Percentiles rank a stretch among this genome's conserved stretches.
phyloP scores from a whole-genome alignment of 2,888 invertebrate genomes.

The Tipula unca region DNA sequence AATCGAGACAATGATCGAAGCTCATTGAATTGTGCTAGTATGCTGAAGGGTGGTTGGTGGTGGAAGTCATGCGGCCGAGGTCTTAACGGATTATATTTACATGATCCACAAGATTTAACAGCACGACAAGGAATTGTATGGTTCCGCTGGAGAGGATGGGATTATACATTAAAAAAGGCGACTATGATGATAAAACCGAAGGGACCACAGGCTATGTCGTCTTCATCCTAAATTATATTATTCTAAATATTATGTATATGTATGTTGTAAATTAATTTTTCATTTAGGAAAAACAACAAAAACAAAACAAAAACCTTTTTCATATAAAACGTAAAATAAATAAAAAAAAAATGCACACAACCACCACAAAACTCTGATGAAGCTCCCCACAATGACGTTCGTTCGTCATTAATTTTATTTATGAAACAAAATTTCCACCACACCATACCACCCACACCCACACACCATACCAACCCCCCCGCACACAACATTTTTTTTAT shows the following conservation, averaged over 20 bases:
- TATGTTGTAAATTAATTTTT: neutral
- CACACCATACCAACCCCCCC: neutral
- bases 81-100: conserved; percentile 78
- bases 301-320: neutral
- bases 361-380: neutral
- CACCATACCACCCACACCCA: neutral
- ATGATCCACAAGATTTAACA: conserved; percentile 82
- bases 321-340: neutral
- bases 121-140: conserved; percentile 89
- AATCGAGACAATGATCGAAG: conserved; percentile 89
- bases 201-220: conserved; percentile 32
- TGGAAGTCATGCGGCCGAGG: conserved; percentile 91
- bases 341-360: neutral
- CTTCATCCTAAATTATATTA: conserved; percentile 19
- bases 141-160: conserved; percentile 95
- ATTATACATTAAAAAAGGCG: conserved; percentile 81
- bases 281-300: neutral
- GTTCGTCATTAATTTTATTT: neutral
- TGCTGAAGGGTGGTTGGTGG: conserved; percentile 94
- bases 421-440: neutral
- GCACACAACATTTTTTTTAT: neutral
- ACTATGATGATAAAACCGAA: conserved; percentile 85
- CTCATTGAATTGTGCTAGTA: conserved; percentile 83
- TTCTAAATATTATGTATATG: neutral
- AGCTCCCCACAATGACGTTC: neutral